These are phyloP conservation scores for Cheilosia variabilis DNA, from an alignment of 2,888 invertebrate genomes.

Conservation along the genomic window DNA sequence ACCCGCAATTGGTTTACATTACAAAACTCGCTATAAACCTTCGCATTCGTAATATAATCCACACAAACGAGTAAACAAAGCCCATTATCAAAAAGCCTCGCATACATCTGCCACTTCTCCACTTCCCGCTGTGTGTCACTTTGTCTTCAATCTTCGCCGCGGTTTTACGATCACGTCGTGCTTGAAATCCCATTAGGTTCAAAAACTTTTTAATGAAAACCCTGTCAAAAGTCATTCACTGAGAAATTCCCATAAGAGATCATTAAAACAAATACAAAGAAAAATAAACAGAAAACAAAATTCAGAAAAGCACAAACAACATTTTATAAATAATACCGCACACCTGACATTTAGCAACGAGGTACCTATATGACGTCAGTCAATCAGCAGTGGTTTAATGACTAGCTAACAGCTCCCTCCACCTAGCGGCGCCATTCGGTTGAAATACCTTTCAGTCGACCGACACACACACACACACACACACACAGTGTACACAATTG, in stretches of 20 bases:
- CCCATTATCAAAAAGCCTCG: slow-evolving; percentile 41
- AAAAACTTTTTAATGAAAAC: slow-evolving; percentile 61
- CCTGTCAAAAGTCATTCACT: slow-evolving; percentile 60
- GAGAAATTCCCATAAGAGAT: slow-evolving; percentile 68
- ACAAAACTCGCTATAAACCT: background rate
- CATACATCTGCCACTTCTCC: slow-evolving; percentile 26
- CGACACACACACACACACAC: background rate
- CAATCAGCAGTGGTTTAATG: slow-evolving; percentile 59
- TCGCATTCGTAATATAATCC: background rate
- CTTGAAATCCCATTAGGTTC: slow-evolving; percentile 72
- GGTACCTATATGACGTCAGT: slow-evolving; percentile 60
- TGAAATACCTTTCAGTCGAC: slow-evolving; percentile 58
- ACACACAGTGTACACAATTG: slow-evolving; percentile 62
- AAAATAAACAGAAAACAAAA: slow-evolving; percentile 3
- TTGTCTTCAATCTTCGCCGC: slow-evolving; percentile 43
- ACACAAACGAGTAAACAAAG: slow-evolving; percentile 11
- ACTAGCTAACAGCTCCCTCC: slow-evolving; percentile 19
- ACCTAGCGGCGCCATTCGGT: slow-evolving; percentile 61
- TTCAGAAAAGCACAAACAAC: slow-evolving; percentile 22
- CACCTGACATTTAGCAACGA: slow-evolving; percentile 72
- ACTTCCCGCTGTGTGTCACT: slow-evolving; percentile 45
- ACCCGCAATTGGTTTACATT: background rate
- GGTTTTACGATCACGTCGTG: slow-evolving; percentile 31
- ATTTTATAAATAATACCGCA: slow-evolving; percentile 68
- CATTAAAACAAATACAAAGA: slow-evolving; percentile 58